Percentiles rank a stretch among this genome's conserved stretches.
Conservation (phyloP, 2,113 vertebrate genomes). For the Ciconia maguari region DNA sequence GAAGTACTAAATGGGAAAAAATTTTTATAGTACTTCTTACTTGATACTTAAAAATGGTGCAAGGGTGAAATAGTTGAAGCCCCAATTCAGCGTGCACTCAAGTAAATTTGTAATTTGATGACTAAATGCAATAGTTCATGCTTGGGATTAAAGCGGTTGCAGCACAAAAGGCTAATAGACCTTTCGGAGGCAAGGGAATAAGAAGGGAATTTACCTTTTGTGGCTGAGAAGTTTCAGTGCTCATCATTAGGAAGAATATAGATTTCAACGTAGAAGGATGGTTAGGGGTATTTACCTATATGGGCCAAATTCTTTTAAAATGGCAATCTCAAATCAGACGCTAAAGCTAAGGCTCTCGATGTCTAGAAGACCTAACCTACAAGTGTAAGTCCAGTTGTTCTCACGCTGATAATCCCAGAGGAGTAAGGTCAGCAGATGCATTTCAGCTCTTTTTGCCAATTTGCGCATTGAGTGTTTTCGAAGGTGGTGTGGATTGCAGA, state of each 20-base stretch:
- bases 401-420: neutral
- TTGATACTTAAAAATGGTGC: neutral
- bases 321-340: neutral
- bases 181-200: neutral
- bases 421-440: too few species aligned
- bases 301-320: neutral
- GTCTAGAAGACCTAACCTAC: too few species aligned
- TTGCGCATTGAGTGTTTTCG: neutral
- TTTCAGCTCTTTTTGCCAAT: neutral
- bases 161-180: neutral
- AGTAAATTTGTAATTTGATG: neutral
- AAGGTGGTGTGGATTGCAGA: neutral
- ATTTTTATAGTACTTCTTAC: neutral
- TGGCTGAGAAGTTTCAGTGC: too few species aligned
- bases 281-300: neutral
- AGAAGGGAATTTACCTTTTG: neutral
- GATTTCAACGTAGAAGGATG: too few species aligned
- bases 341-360: neutral
- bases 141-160: neutral
- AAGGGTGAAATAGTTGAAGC: neutral
- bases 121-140: neutral
- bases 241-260: neutral
- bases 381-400: neutral
- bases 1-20: neutral
- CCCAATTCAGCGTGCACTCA: accelerated